Base-by-base conservation (phyloP, 53 echinoderm and acorn worm genomes). In the Henricia sp. region DNA sequence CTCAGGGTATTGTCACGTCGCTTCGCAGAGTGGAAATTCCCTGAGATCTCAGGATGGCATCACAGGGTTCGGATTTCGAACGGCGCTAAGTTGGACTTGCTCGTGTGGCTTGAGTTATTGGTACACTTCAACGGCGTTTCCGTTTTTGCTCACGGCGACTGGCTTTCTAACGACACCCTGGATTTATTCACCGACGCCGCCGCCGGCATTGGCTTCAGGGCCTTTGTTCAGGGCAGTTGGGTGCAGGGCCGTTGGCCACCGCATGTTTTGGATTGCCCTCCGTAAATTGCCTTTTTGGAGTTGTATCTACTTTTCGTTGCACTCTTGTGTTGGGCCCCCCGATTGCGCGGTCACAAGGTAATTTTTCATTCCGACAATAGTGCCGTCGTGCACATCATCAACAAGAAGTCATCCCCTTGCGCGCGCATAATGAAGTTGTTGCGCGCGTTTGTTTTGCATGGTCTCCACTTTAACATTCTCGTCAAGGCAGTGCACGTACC, bases 161-260 rank as follows among this genome's bases (percentile, higher is more conserved):
- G 83, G 83, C 9, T 37, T 1, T 59, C 59, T 25, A 74, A 68
- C 29, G 29, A 42, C 17, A 32, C 14, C 3, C 33, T 86, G 6
- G 19, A 56, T 10, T 66, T 87, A 24, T 87, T 55, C 33, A 73
- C 89, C 1, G 74, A 89, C 74, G 89, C 83, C 1, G 89, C 89
- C 3, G 67, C 73, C 38, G 35, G 70, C 43, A 52, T 89, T 17
- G 71, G 71, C 0, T 71, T 17, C 17, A 52, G 71, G 19, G 71
- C 71, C 30, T 83, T 43, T 67, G 83, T 83, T 41, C 2, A 66
- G 26, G 44, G 67, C 2, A 84, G 68, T 34, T 84, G 89, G 89
- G 43, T 65, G 20, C 85, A 85, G 65, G 68, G 72, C 33, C 40
- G 29, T 23, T 85, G 85, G 73, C 73, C 86, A 1, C 23, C 20